Evolutionary conservation across 2,888 invertebrate genomes (phyloP), one percentile per base, ranked within the genome.

Genomic region (Aphidoletes aphidimyza): DNA sequence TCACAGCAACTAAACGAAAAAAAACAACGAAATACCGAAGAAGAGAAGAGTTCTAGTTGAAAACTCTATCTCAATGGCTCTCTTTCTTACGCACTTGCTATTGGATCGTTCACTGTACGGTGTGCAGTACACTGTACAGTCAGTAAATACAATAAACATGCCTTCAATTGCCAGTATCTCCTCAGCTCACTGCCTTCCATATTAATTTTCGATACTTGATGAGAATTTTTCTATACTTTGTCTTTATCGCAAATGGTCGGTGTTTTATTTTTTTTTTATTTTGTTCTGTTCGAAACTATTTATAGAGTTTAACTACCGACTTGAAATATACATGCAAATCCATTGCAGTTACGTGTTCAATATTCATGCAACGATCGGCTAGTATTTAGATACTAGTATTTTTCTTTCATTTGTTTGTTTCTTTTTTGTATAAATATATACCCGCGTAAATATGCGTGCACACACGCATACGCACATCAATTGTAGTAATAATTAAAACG

Each of bases 261-360:
- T n/a, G n/a, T n/a, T n/a, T n/a, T n/a, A n/a, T n/a, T n/a, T n/a
- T n/a, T n/a, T n/a, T n/a, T n/a, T n/a, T n/a, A n/a, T 78, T 78
- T 78, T 9, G 36, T 81, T n/a, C n/a, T 37, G 37, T 81, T 81
- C 37, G 37, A 9, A 9, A 8, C 81, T 81, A 81, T 81, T 81
- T 37, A 81, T 81, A 81, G 81, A 81, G 22, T 81, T 78, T 78
- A 78, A 78, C 37, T 26, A 81, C 81, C 22, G 36, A 81, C 37
- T n/a, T n/a, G n/a, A n/a, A n/a, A n/a, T n/a, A 37, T 37, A 81
- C 36, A 37, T 37, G 81, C 37, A 17, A 81, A 34, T 69, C 8
- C 30, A 19, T 26, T 54, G 26, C 54, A 69, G 69, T 69, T 69
- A 69, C 69, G 69, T 54, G 54, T 69, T 69, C 69, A 69, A 11